Conservation (phyloP, 2,113 vertebrate species). For the Antennarius striatus region DNA sequence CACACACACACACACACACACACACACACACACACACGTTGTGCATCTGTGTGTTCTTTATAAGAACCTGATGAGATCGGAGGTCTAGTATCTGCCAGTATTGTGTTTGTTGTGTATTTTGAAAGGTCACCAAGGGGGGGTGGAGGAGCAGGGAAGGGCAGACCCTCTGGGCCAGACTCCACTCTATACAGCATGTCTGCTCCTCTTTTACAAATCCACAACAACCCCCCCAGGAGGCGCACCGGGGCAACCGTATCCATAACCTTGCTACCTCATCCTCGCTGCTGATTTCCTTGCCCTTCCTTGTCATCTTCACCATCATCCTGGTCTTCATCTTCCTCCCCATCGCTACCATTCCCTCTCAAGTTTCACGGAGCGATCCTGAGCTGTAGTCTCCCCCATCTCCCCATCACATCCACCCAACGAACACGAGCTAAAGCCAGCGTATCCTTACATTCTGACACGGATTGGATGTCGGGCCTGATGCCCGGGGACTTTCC, state of each 20-base stretch:
- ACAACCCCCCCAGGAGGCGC: slow-evolving; percentile 28
- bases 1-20: no score
- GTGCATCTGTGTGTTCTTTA: neutral
- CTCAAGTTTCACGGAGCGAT: no score
- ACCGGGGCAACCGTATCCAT: slow-evolving; percentile 26
- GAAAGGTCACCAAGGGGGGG: slow-evolving; percentile 81
- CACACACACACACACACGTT: neutral
- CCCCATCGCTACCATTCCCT: no score
- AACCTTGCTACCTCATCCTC: no score
- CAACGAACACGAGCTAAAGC: neutral
- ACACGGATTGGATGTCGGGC: no score
- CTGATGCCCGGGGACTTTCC: no score
- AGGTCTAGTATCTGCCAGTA: slow-evolving; percentile 67
- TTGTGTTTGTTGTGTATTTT: slow-evolving; percentile 49
- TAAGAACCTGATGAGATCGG: slow-evolving; percentile 65
- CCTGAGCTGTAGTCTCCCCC: no score
- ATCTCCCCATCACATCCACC: no score
- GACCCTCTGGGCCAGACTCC: slow-evolving; percentile 59
- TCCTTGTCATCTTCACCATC: no score
- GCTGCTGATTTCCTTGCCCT: no score
- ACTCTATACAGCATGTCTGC: slow-evolving; percentile 40
- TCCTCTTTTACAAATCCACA: slow-evolving; percentile 59
- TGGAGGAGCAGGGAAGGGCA: slow-evolving; percentile 57
- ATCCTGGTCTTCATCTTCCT: no score
- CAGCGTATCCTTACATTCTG: no score